These are phyloP conservation scores for Notodonta ziczac DNA, from an alignment of 2,888 invertebrate species.

Conservation along the genomic window DNA sequence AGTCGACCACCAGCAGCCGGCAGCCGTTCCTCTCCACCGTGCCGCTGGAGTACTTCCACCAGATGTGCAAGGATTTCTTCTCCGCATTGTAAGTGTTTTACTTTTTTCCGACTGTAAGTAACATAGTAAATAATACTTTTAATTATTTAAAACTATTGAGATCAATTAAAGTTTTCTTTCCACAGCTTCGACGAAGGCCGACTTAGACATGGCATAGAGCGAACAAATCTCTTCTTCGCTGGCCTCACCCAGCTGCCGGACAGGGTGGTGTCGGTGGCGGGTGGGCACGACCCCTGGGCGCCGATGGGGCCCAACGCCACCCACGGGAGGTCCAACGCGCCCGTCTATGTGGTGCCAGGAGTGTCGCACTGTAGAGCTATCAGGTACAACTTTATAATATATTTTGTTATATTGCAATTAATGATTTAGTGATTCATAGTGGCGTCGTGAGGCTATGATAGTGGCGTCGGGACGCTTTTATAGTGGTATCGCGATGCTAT, in stretches of 20 bases:
- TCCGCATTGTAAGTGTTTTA: slow-evolving; percentile 50
- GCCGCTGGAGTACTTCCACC: slow-evolving; percentile 77
- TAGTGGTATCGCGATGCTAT: too few relatives aligned
- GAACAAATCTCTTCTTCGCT: slow-evolving; percentile 75
- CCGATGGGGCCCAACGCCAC: slow-evolving; percentile 59
- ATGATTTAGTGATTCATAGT: too few relatives aligned
- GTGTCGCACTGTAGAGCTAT: slow-evolving; percentile 67
- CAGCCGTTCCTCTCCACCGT: slow-evolving; percentile 86
- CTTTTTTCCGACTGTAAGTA: too few relatives aligned
- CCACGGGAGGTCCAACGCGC: slow-evolving; percentile 53
- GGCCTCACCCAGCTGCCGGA: slow-evolving; percentile 60
- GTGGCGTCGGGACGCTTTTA: too few relatives aligned
- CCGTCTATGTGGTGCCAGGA: slow-evolving; percentile 59
- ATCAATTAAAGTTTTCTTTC: slow-evolving; percentile 1
- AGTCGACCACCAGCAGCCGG: slow-evolving; percentile 86
- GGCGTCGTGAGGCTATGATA: too few relatives aligned
- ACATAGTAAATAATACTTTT: too few relatives aligned
- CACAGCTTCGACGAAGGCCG: slow-evolving; percentile 58
- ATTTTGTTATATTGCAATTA: too few relatives aligned
- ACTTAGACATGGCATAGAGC: slow-evolving; percentile 64
- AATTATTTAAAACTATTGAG: too few relatives aligned
- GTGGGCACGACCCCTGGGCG: slow-evolving; percentile 69
- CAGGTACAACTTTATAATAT: slow-evolving; percentile 32
- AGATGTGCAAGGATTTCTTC: slow-evolving; percentile 73
- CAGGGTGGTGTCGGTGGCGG: slow-evolving; percentile 61